Percentiles rank a stretch among this genome's conserved stretches.
Conservation (phyloP, 2,797 vertebrate species). For the Garrulus glandarius region DNA sequence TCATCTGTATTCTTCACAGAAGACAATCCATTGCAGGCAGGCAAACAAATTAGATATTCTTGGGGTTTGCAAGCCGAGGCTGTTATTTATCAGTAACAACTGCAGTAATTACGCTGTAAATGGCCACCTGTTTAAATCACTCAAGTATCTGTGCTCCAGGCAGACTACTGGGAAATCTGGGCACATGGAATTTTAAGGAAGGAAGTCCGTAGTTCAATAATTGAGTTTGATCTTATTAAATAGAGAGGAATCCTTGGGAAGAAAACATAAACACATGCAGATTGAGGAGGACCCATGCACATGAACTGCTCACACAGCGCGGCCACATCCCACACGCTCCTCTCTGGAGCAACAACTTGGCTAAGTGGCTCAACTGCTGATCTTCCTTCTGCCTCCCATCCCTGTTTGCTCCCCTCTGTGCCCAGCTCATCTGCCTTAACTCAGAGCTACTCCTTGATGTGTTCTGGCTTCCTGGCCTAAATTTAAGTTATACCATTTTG, state of each 20-base stretch:
- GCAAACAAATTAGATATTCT: slow-evolving; percentile 17
- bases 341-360: neutral
- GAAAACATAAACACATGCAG: neutral
- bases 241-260: neutral
- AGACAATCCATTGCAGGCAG: neutral
- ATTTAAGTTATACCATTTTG: neutral
- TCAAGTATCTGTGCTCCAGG: neutral
- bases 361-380: neutral
- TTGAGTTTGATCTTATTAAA: neutral
- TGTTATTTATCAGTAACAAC: slow-evolving; percentile 29
- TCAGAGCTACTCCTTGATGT: neutral
- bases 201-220: neutral
- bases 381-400: neutral
- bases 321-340: neutral
- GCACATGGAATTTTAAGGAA: neutral
- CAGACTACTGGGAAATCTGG: neutral
- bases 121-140: neutral
- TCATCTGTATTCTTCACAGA: slow-evolving; percentile 1
- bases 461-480: neutral
- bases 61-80: neutral
- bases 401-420: neutral
- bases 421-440: neutral
- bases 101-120: neutral
- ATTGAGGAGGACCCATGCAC: neutral
- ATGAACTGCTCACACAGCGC: neutral